A percentile compares a stretch with the other conserved stretches of the same genome.
phyloP scores from a whole-genome alignment of 2,888 invertebrate species.

The Rhyacophila evoluta region DNA sequence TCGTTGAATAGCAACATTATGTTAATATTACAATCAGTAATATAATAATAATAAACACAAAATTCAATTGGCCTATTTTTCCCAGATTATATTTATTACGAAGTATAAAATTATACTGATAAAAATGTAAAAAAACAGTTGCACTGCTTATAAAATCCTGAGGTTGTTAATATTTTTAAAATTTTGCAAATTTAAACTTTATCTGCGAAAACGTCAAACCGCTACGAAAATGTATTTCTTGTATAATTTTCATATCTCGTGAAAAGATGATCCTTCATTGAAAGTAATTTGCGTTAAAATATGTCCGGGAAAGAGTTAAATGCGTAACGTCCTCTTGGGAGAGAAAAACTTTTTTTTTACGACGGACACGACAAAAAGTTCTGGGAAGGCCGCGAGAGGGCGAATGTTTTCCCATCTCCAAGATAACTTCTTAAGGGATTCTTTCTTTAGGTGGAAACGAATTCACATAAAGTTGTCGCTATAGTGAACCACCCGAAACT shows the following conservation, averaged over 20 bases:
- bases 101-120: no score
- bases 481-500: conserved; percentile 27
- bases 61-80: no score
- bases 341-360: conserved; percentile 40
- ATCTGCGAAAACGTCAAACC: neutral
- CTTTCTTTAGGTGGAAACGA: conserved; percentile 41
- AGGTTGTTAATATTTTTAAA: neutral
- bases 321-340: conserved; percentile 28
- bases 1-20: no score
- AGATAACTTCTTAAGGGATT: conserved; percentile 37
- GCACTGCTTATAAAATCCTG: neutral
- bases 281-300: conserved; percentile 33
- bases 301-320: conserved; percentile 29
- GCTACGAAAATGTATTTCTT: neutral
- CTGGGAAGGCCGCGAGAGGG: conserved; percentile 34
- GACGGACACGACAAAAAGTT: conserved; percentile 32
- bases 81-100: no score
- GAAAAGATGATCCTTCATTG: neutral
- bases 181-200: neutral
- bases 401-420: conserved; percentile 29
- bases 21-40: no score
- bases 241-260: neutral
- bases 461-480: conserved; percentile 46
- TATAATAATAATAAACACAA: no score
- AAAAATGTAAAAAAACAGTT: no score